Evolutionary conservation across 2,888 invertebrate genomes (phyloP).

Genomic region (Masnerella sp.): DNA sequence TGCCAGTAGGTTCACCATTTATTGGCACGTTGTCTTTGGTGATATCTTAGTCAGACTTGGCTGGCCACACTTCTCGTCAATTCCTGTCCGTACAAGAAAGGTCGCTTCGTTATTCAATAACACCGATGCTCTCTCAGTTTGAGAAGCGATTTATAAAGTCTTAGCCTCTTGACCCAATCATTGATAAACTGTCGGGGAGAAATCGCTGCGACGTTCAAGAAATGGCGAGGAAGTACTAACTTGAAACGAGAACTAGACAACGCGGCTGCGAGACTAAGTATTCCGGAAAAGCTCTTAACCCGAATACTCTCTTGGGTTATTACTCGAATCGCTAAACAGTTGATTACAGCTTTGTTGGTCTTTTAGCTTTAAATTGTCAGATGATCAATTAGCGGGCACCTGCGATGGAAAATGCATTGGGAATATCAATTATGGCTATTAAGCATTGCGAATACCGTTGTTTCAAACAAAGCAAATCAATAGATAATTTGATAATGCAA

Average conservation of each 20-base stretch:
- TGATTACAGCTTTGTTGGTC: constrained; percentile 35
- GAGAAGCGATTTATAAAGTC: constrained; percentile 34
- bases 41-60: background rate
- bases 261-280: constrained; percentile 37
- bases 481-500: too few relatives aligned
- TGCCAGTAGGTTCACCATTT: too few relatives aligned
- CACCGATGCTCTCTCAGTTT: constrained; percentile 16
- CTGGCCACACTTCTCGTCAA: constrained; percentile 11
- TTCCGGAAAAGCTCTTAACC: constrained; percentile 49
- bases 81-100: constrained; percentile 8
- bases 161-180: constrained; percentile 50
- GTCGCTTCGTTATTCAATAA: constrained; percentile 34
- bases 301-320: constrained; percentile 38
- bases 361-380: constrained; percentile 16
- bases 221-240: constrained; percentile 44
- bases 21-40: too few relatives aligned
- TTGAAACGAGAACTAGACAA: constrained; percentile 45
- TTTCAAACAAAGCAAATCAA: too few relatives aligned
- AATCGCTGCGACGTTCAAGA: constrained; percentile 38
- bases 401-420: too few relatives aligned
- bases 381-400: constrained; percentile 15
- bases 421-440: too few relatives aligned
- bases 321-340: constrained; percentile 47
- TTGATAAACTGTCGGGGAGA: constrained; percentile 52
- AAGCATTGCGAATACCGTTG: too few relatives aligned